phyloP scores from a whole-genome alignment of 1,140 invertebrate genomes.

The Melanaphis sacchari region DNA sequence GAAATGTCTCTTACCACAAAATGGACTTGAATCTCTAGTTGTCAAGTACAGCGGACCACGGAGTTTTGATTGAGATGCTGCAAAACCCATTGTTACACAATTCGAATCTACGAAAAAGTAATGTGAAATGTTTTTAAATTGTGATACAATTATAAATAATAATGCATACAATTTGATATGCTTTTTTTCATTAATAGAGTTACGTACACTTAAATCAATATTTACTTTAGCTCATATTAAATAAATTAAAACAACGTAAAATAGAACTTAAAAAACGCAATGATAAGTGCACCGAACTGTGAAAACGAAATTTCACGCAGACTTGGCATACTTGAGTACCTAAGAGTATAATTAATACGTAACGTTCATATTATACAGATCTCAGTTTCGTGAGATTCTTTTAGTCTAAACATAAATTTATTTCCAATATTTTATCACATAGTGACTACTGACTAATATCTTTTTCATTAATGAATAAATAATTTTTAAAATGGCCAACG shows the following conservation, averaged over 20 bases:
- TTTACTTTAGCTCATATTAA: background rate
- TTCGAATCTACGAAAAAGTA: constrained; percentile 59
- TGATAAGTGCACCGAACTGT: background rate
- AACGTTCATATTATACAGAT: too few species aligned
- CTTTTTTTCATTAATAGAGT: background rate
- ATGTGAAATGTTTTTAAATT: too few species aligned
- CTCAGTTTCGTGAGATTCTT: background rate
- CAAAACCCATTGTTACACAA: constrained; percentile 62
- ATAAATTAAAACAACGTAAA: constrained; percentile 12
- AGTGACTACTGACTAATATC: background rate
- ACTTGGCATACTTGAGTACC: too few species aligned
- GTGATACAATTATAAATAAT: background rate
- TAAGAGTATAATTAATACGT: too few species aligned
- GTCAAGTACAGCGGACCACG: constrained; percentile 65
- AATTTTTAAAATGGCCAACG: background rate
- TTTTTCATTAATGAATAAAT: background rate
- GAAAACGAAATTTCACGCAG: background rate
- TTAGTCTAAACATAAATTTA: background rate
- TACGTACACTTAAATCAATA: background rate
- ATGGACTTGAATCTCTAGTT: constrained; percentile 65
- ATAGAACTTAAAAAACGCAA: background rate
- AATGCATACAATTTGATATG: background rate
- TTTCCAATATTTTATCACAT: background rate
- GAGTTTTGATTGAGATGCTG: constrained; percentile 59
- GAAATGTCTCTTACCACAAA: constrained; percentile 64